Evolutionary conservation across 2,888 invertebrate species (phyloP), one percentile per base, ranked within the genome.

Genomic region (Cephus nigrinus): DNA sequence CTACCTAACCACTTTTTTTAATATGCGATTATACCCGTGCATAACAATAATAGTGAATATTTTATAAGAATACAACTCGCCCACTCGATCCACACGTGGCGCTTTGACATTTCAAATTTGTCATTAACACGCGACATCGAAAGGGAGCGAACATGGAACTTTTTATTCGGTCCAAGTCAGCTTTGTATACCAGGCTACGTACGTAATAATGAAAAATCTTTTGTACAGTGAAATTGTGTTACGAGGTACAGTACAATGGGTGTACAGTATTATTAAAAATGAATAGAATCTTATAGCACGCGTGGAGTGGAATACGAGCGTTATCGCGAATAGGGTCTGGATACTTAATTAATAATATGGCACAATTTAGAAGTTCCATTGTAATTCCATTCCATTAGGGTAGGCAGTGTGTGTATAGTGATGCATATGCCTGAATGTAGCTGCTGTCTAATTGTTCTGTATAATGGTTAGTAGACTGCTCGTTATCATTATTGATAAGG

Each of bases 261-360:
- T 23, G 55, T 36, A 15, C 23, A 9, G 55, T 9, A 23, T 23
- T 55, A 9, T 55, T 55, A 55, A 55, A 55, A 55, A 55, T 55
- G 0, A 55, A 55, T 55, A 55, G 55, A 55, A 55, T 23, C 55
- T 15, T 23, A 23, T 9, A 55, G 55, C 55, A 55, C 55, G 55
- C 9, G 9, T 9, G 2, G 55, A 55, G 55, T 23, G 9, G 23
- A 55, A 80, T 77, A 68, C 55, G 74, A 74, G 75, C 71, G 76
- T 76, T 80, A 81, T 80, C 81, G 75, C 80, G 55, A 76, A 73
- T 68, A 69, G 55, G 78, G 80, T 81, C 79, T 78, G 78, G 76
- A 76, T 79, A 80, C 81, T 80, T 84, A 83, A 84, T 86, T 83
- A 85, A 86, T 84, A 82, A 84, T 86, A 84, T 82, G 81, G 23